Evolutionary conservation across 2,113 vertebrate genomes (phyloP).

Genomic region (Mionectes macconnelli): DNA sequence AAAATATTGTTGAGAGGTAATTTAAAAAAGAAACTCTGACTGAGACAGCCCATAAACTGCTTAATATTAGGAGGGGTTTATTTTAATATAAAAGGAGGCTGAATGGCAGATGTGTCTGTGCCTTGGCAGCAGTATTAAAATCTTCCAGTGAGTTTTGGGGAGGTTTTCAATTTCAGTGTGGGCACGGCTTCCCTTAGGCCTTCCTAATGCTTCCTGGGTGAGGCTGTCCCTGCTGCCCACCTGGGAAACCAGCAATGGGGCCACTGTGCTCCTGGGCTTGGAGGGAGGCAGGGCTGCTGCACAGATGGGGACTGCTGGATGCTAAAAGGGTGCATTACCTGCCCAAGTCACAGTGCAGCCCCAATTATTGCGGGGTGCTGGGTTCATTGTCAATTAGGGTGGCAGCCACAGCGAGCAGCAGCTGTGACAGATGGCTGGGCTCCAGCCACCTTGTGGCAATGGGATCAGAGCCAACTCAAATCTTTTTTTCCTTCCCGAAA

Average conservation of each 20-base stretch:
- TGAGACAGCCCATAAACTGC: background rate
- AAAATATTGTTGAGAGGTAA: background rate
- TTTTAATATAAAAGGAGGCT: background rate
- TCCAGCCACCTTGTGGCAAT: constrained; percentile 85
- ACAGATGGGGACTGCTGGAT: constrained; percentile 89
- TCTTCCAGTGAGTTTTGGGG: background rate
- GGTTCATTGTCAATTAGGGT: constrained; percentile 93
- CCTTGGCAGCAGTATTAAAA: constrained; percentile 23
- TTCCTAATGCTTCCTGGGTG: background rate
- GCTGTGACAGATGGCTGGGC: constrained; percentile 92
- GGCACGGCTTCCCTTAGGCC: constrained; percentile 65
- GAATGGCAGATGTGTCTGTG: constrained; percentile 23
- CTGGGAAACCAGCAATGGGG: constrained; percentile 55
- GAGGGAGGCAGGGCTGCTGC: constrained; percentile 29
- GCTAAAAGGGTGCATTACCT: constrained; percentile 91
- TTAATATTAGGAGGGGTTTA: background rate
- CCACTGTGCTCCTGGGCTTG: background rate
- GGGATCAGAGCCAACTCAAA: constrained; percentile 83
- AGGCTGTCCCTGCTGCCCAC: background rate
- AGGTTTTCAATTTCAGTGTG: background rate
- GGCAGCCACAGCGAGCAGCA: constrained; percentile 86
- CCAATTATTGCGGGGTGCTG: constrained; percentile 87
- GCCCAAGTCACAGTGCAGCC: constrained; percentile 83
- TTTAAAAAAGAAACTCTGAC: background rate
- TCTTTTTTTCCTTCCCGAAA: constrained; percentile 70